Conservation (phyloP, 2,888 invertebrate genomes). For the Eilema depressum region DNA sequence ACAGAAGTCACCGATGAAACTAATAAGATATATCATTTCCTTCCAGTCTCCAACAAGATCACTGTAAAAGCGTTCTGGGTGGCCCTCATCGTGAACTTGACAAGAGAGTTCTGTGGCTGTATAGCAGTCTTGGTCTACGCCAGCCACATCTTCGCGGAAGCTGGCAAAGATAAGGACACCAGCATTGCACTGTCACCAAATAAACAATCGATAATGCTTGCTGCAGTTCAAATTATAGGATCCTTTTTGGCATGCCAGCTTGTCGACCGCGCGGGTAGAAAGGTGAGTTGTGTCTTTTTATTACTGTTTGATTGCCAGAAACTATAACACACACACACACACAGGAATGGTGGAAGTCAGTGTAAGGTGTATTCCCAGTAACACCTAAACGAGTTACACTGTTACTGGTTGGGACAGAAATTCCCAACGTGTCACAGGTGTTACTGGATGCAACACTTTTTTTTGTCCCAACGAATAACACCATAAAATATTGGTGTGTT, state of each 20-base stretch:
- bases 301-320: no score
- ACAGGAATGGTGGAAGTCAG: no score
- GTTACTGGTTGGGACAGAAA: no score
- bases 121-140: slow-evolving; percentile 81
- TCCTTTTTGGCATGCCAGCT: slow-evolving; percentile 82
- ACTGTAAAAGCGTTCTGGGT: slow-evolving; percentile 82
- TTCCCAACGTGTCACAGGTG: no score
- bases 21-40: slow-evolving; percentile 10
- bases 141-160: slow-evolving; percentile 79
- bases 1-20: no score
- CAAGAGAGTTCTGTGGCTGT: slow-evolving; percentile 81
- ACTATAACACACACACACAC: no score
- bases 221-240: slow-evolving; percentile 78
- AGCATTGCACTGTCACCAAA: slow-evolving; percentile 76
- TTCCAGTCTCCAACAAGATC: slow-evolving; percentile 74
- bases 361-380: no score
- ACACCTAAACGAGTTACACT: no score
- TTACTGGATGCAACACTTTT: no score
- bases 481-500: no score
- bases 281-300: slow-evolving; percentile 59
- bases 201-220: slow-evolving; percentile 79
- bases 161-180: slow-evolving; percentile 63
- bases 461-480: no score
- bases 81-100: slow-evolving; percentile 77
- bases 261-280: slow-evolving; percentile 77